Conservation (phyloP, 2,113 vertebrate species). For the Choloepus hoffmanni region DNA sequence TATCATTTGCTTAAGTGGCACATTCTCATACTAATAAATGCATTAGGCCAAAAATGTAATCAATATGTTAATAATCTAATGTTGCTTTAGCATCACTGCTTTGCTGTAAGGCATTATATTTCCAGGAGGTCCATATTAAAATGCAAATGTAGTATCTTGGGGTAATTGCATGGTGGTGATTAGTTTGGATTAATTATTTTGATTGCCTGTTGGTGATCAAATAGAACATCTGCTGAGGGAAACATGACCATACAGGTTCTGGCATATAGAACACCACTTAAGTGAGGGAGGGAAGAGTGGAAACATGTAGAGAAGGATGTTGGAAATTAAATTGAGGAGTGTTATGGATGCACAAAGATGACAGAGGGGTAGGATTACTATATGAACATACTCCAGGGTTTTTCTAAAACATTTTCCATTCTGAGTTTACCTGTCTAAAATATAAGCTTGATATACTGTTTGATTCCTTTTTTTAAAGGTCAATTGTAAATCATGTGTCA, state of each 20-base stretch:
- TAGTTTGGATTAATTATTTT: constrained; percentile 47
- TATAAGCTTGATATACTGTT: neutral
- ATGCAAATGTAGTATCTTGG: constrained; percentile 19
- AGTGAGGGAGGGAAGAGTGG: neutral
- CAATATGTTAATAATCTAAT: constrained; percentile 65
- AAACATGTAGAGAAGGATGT: constrained; percentile 2
- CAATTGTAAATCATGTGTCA: constrained; percentile 35
- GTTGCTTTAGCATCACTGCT: constrained; percentile 34
- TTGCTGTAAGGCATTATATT: constrained; percentile 48
- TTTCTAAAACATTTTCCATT: constrained; percentile 4
- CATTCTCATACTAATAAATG: constrained; percentile 65
- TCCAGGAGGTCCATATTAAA: constrained; percentile 36
- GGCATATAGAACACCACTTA: neutral
- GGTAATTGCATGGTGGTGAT: constrained; percentile 44
- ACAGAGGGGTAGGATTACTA: neutral
- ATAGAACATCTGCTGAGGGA: neutral
- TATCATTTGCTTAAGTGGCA: constrained; percentile 54
- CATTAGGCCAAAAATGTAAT: constrained; percentile 52
- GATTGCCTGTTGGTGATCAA: constrained; percentile 15
- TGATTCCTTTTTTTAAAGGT: neutral
- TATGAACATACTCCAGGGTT: neutral
- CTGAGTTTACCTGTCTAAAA: constrained; percentile 11
- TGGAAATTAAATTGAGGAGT: neutral
- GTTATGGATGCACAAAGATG: neutral
- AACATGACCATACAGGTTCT: neutral